Evolutionary conservation across 2,888 invertebrate genomes (phyloP), one percentile per base, ranked within the genome.

Genomic region (Meiosimyza decipiens): DNA sequence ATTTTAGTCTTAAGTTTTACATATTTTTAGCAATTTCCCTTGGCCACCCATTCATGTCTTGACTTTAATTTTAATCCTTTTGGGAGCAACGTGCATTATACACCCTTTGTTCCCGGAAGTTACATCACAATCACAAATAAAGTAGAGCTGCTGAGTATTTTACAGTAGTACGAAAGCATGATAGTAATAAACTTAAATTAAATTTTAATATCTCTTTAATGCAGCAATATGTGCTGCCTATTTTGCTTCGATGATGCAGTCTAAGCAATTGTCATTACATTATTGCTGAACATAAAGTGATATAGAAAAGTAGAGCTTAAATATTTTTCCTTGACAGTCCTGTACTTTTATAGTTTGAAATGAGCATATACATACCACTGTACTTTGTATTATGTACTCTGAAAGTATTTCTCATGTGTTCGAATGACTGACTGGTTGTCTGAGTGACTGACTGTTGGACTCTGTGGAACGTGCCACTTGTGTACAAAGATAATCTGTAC

Each of bases 31-130:
- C 47, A 63, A 47, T 33, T 63, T 47, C 18, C 49, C 63, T 40
- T 11, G 9, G 40, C 9, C 40, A 40, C 9, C 9, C 40, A 40
- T 47, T 47, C 63, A 65, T 16, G 22, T 22, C 51, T 16, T 22
- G 52, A 65, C 64, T 65, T 65, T 28, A 51, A 50, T 66, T 40
- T 22, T 66, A 66, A 66, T 66, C 65, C 65, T 66, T 66, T 54
- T 40, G 65, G 16, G 52, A 66, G 65, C 65, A 33, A 16, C 65
- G 28, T 22, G 40, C n/a, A 40, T 16, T 40, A 7, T 40, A 47
- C 16, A 13, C 15, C 52, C 7, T 52, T 40, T n/a, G 54, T 54
- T 40, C 16, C n/a, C 47, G 47, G 13, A 50, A 65, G 51, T 33
- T 52, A 65, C 51, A 50, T 22, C 51, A 65, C 52, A 65, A 22